These are phyloP conservation scores for Neogale vison DNA, from an alignment of 2,113 vertebrate genomes.

Conservation along the genomic window DNA sequence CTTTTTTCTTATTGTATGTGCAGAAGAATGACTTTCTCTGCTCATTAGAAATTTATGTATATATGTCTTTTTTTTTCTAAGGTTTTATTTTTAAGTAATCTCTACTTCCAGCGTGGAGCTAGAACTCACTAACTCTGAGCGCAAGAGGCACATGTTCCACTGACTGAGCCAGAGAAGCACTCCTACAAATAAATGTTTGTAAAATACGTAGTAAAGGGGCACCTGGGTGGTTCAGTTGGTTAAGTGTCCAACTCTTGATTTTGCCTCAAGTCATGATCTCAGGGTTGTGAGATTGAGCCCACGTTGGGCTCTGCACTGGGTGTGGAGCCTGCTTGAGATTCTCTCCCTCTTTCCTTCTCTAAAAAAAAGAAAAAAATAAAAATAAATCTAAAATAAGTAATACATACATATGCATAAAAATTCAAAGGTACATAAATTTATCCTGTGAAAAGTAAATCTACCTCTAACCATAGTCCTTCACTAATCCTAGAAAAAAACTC, in stretches of 20 bases:
- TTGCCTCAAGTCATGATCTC: neutral
- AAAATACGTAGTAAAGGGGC: neutral
- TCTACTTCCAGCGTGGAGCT: neutral
- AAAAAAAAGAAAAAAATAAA: neutral
- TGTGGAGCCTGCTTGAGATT: neutral
- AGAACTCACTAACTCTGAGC: neutral
- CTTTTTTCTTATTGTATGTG: neutral
- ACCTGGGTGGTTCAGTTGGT: neutral
- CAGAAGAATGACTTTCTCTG: constrained; percentile 11
- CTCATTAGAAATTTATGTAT: neutral
- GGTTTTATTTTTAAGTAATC: neutral
- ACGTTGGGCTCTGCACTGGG: neutral
- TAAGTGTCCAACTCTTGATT: neutral
- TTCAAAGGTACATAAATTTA: neutral
- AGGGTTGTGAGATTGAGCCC: neutral
- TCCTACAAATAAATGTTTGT: neutral
- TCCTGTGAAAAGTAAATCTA: neutral
- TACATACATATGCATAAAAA: neutral
- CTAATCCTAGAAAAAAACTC: neutral
- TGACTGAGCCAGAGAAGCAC: neutral
- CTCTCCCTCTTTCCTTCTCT: neutral
- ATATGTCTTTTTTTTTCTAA: neutral
- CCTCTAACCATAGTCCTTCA: neutral
- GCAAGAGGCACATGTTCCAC: neutral
- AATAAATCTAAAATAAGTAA: neutral